phyloP scores from a whole-genome alignment of 2,113 vertebrate species.

The Bos javanicus region DNA sequence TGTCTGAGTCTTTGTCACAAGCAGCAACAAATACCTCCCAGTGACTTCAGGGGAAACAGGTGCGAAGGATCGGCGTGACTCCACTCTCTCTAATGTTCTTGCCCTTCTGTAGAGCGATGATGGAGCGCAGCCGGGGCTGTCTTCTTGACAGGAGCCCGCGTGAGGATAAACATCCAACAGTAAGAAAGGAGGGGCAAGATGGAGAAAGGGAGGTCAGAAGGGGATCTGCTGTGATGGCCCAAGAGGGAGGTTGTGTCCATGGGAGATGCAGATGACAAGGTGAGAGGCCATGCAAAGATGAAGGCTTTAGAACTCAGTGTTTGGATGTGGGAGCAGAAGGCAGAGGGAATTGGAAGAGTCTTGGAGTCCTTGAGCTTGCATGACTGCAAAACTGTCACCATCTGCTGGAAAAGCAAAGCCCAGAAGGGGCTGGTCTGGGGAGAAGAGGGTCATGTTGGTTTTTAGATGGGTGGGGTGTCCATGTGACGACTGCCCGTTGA shows the following conservation, averaged over 20 bases:
- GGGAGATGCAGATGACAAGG: neutral
- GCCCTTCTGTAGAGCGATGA: neutral
- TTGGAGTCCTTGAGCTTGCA: neutral
- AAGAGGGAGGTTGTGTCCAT: neutral
- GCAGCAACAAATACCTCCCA: neutral
- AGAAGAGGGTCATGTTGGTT: neutral
- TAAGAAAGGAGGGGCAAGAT: neutral
- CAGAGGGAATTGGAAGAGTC: neutral
- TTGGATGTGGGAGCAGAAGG: neutral
- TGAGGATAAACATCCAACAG: too few relatives aligned
- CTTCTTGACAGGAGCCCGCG: accelerated
- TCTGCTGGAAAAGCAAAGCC: neutral
- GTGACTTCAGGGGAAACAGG: conserved; percentile 42
- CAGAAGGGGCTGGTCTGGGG: neutral
- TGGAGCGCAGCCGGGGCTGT: accelerated
- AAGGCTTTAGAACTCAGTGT: neutral
- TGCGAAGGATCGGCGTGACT: neutral
- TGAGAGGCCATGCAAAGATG: accelerated
- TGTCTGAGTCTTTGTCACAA: conserved; percentile 13
- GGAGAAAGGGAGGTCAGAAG: neutral
- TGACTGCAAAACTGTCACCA: neutral
- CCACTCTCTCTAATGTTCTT: neutral
- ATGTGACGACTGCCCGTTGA: accelerated
- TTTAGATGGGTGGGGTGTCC: neutral
- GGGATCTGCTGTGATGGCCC: neutral